Evolutionary conservation across 1,140 invertebrate genomes (phyloP), one percentile per base, ranked within the genome.

Genomic region (Penaeus japonicus): DNA sequence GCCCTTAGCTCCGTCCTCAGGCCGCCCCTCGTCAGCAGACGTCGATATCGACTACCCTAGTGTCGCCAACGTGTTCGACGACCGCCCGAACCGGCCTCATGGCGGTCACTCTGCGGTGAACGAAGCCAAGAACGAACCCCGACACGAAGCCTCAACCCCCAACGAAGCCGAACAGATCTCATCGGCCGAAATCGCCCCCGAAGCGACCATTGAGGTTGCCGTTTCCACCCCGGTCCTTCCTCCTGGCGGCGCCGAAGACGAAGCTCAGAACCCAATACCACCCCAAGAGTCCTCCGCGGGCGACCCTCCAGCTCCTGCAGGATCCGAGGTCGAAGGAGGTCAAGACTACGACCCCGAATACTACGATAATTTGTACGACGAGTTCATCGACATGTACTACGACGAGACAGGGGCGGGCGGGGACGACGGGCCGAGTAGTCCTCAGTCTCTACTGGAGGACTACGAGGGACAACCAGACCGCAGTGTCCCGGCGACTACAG

Each of bases 371-470:
- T 73, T 88, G 2, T 88, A 88, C 35, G 87, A 88, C n/a, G 87
- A 88, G 27, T 88, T 88, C n/a, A 39, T 88, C 30, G 87, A 88
- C 20, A 57, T 88, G 65, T 88, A 88, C 47, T 88, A 88, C 22
- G 81, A 83, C 30, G 22, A 15, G 5, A 32, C 32, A 4, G 57
- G 57, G 20, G 30, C 24, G 20, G 39, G 55, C 27, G 30, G 30
- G 12, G 18, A 4, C 39, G 30, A 30, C 12, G 27, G 4, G n/a
- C 47, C 30, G 27, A 12, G 24, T 4, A 1, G 27, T 12, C 3
- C 47, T 7, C 47, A 7, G 10, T 47, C 47, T 47, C 47, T 15
- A 0, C 47, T 15, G 0, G 47, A 47, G 1, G 47, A 47, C 47
- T 15, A 47, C 47, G 47, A 47, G 47, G 47, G 15, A 7, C 47